Evolutionary conservation across 2,888 invertebrate genomes (phyloP), one percentile per base, ranked within the genome.

Genomic region (Drosophila stalkeri): DNA sequence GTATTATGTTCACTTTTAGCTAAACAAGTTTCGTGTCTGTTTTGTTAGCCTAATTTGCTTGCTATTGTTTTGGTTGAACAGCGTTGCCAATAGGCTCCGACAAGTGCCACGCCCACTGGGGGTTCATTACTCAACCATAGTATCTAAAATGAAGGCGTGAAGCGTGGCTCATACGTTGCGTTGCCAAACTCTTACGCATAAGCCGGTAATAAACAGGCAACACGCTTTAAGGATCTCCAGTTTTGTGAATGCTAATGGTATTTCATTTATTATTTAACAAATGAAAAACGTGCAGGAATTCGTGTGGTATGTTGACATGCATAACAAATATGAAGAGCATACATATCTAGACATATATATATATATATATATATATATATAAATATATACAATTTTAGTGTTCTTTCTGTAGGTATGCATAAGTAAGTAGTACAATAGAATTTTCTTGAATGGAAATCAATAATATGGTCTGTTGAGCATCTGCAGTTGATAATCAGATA

Each of bases 131-230:
- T 64, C 52, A 52, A 54, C 61, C 23, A 44, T 56, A 59, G 27
- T 62, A 62, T 47, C 43, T 23, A 11, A 27, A 8, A 9, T 35
- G 14, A 41, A 44, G 12, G 55, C 55, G 31, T 55, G 31, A 51
- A 59, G 54, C 54, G 69, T 81, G 66, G 64, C 81, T 71, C 87
- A 83, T 83, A 76, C 77, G 81, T 77, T 65, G 37, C 67, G 74
- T 66, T 65, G 49, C 16, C 37, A 18, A 18, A 41, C n/a, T 51
- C n/a, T 33, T 12, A 11, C 18, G 33, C 31, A 31, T 68, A 56
- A 64, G 65, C 46, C 23, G 33, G 20, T 18, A 43, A 70, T 61
- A 70, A 74, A 64, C 55, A 56, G 51, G 51, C 54, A 60, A 47
- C 31, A 33, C 37, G 79, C 75, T 72, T 73, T 63, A 78, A 67